A percentile compares a stretch with the other conserved stretches of the same genome.
phyloP scores from a whole-genome alignment of 2,888 invertebrate genomes.

The Nephrotoma appendiculata region DNA sequence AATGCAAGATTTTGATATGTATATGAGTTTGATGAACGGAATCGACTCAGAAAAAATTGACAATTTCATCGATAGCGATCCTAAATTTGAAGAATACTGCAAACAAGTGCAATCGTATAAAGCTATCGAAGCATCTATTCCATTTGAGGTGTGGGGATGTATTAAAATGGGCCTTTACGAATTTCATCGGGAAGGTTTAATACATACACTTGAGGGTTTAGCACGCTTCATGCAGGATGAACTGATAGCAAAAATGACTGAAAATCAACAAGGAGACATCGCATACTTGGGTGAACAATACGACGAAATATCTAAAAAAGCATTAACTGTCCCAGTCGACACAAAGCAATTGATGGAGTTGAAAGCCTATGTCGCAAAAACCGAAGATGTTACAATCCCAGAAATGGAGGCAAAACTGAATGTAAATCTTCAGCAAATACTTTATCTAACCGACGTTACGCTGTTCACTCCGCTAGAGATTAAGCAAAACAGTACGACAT shows the following conservation, averaged over 20 bases:
- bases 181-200: constrained; percentile 65
- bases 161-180: constrained; percentile 72
- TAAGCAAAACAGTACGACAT: constrained; percentile 75
- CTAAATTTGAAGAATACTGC: constrained; percentile 49
- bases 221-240: constrained; percentile 54
- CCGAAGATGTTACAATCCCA: constrained; percentile 51
- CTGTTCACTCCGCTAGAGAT: constrained; percentile 70
- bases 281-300: constrained; percentile 77
- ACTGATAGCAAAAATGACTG: constrained; percentile 57
- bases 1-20: constrained; percentile 67
- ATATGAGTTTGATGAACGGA: constrained; percentile 61
- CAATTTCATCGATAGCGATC: constrained; percentile 49
- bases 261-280: constrained; percentile 65
- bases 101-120: constrained; percentile 45
- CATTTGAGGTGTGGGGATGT: constrained; percentile 38
- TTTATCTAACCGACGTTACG: constrained; percentile 73
- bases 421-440: constrained; percentile 50
- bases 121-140: constrained; percentile 44
- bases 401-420: constrained; percentile 65
- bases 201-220: constrained; percentile 50
- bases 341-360: constrained; percentile 78
- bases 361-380: constrained; percentile 58
- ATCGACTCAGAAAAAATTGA: constrained; percentile 40
- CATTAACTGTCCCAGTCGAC: constrained; percentile 63
- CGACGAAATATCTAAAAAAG: constrained; percentile 59